Percentiles rank a stretch among this genome's conserved stretches.
phyloP scores from a whole-genome alignment of 1,140 invertebrate genomes.

The Eupristina koningsbergeri region DNA sequence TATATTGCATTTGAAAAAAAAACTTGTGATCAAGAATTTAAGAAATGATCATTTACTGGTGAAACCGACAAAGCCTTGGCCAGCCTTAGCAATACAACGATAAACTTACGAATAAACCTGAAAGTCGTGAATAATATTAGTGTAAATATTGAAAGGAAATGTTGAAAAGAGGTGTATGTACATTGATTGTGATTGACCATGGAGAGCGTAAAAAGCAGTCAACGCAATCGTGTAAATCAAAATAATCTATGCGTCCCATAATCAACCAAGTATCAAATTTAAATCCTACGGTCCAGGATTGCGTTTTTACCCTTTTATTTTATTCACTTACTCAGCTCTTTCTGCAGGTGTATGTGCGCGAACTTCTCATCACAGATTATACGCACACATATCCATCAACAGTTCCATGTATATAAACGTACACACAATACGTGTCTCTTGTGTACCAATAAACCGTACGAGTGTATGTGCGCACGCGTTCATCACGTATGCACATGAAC shows the following conservation, averaged over 20 bases:
- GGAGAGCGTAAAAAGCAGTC: not conserved
- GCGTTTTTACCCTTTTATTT: constrained; percentile 18
- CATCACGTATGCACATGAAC: constrained; percentile 13
- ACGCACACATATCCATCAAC: constrained; percentile 15
- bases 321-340: constrained; percentile 15
- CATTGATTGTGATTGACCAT: constrained; percentile 17
- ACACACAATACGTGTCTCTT: constrained; percentile 9
- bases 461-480: constrained; percentile 10
- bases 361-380: constrained; percentile 7
- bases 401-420: constrained; percentile 19
- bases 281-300: not conserved
- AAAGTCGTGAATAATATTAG: not conserved
- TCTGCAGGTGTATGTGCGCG: constrained; percentile 6
- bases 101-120: not conserved
- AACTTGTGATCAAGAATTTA: not conserved
- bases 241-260: constrained; percentile 1
- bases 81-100: not conserved
- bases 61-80: not conserved
- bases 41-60: not conserved
- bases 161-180: not conserved
- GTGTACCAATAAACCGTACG: constrained; percentile 29
- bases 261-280: not conserved
- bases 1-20: not conserved
- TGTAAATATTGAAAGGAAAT: constrained; percentile 12
- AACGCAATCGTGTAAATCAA: not conserved